Percentiles rank a stretch among this genome's conserved stretches.
Conservation (phyloP, 2,888 invertebrate species). For the Cephus pygmeus region DNA sequence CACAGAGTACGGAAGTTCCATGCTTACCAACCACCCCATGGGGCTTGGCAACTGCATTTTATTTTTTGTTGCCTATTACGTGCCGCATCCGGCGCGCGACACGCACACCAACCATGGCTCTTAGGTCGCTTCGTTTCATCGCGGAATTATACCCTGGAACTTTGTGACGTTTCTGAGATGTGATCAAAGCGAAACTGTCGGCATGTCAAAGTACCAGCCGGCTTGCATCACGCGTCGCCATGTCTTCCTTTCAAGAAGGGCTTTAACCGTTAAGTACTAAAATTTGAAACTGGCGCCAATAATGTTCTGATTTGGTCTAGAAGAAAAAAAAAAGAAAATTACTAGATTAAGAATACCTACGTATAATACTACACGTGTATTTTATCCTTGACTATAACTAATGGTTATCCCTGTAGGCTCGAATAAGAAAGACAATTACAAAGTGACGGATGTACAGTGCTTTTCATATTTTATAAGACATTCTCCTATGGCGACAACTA, state of each 20-base stretch:
- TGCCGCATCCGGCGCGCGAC: neutral
- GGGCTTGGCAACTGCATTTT: neutral
- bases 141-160: conserved; percentile 26
- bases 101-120: conserved; percentile 10
- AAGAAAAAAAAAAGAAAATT: neutral
- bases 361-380: too few species aligned
- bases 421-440: neutral
- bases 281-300: neutral
- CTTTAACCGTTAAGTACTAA: neutral
- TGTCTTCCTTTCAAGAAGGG: neutral
- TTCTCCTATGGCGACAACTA: neutral
- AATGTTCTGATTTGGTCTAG: neutral
- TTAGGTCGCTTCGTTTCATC: conserved; percentile 17
- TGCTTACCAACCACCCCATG: neutral
- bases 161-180: conserved; percentile 26
- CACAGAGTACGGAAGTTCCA: neutral
- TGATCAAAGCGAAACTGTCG: conserved; percentile 31
- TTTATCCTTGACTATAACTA: neutral
- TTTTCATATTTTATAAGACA: neutral
- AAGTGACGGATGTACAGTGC: neutral
- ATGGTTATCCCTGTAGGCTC: neutral
- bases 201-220: conserved; percentile 20
- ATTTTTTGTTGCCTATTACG: neutral
- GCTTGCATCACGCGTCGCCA: conserved; percentile 28
- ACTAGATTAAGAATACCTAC: neutral